Conservation (phyloP, 2,113 vertebrate species). For the Mionectes macconnelli region DNA sequence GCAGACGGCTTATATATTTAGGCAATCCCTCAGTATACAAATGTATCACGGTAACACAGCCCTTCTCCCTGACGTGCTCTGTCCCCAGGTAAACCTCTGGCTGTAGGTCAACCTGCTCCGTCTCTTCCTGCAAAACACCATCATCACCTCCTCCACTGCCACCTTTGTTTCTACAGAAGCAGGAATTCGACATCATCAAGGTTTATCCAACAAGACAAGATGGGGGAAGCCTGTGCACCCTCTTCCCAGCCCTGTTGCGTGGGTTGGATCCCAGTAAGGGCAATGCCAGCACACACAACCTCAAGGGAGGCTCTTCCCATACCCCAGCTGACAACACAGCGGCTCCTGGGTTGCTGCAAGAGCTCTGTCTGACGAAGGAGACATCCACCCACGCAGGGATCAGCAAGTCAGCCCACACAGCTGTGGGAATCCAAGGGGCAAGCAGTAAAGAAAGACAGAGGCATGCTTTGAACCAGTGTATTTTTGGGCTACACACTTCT, state of each 20-base stretch:
- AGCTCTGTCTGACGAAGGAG: not conserved
- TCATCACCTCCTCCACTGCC: not conserved
- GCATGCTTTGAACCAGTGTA: not conserved
- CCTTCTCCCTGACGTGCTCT: not conserved
- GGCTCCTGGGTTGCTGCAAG: not conserved
- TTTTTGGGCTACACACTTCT: not conserved
- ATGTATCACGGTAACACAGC: accelerated
- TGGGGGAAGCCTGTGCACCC: not conserved
- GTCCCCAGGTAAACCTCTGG: not conserved
- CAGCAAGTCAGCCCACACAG: not conserved
- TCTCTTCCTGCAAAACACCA: not conserved
- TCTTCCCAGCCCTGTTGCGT: not conserved
- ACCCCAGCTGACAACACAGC: accelerated
- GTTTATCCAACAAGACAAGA: not conserved
- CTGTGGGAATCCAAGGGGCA: not conserved
- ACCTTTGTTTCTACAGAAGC: not conserved
- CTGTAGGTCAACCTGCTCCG: not conserved
- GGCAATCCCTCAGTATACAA: not conserved
- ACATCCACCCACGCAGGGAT: not conserved
- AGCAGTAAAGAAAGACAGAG: not conserved
- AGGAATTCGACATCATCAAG: not conserved
- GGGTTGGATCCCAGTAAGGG: not conserved
- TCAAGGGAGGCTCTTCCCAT: not conserved
- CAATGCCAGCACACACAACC: not conserved
- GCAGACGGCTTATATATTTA: not conserved